phyloP scores from a whole-genome alignment of 2,888 invertebrate species.

The Chouioia cunea region DNA sequence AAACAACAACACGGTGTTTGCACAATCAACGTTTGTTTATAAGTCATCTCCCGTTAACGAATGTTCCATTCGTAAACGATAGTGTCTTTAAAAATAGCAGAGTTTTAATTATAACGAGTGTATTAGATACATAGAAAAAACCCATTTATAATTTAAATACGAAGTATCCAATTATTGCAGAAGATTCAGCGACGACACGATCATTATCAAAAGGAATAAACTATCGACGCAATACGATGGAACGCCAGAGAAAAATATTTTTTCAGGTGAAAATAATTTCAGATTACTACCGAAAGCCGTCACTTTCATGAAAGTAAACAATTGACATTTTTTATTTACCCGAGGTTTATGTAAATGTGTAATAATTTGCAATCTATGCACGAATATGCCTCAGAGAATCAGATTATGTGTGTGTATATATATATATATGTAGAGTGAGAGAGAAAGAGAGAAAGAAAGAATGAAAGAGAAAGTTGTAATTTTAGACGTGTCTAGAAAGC shows the following conservation, averaged over 20 bases:
- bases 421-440: no score
- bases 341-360: neutral
- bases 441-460: conserved; percentile 25
- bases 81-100: conserved; percentile 32
- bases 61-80: neutral
- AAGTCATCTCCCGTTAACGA: conserved; percentile 16
- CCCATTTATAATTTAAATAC: conserved; percentile 52
- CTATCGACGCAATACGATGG: neutral
- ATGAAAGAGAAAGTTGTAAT: no score
- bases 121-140: conserved; percentile 47
- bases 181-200: conserved; percentile 48
- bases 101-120: conserved; percentile 12
- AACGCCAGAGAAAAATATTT: neutral
- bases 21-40: no score
- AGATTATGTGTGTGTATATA: no score
- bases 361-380: conserved; percentile 21
- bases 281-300: neutral
- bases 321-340: conserved; percentile 22
- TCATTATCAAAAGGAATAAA: conserved; percentile 30
- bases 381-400: neutral
- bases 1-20: no score
- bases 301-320: conserved; percentile 16
- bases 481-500: no score
- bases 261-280: neutral
- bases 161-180: conserved; percentile 48